Evolutionary conservation across 2,888 invertebrate species (phyloP), one percentile per base, ranked within the genome.

Genomic region (Philereme vetulata): DNA sequence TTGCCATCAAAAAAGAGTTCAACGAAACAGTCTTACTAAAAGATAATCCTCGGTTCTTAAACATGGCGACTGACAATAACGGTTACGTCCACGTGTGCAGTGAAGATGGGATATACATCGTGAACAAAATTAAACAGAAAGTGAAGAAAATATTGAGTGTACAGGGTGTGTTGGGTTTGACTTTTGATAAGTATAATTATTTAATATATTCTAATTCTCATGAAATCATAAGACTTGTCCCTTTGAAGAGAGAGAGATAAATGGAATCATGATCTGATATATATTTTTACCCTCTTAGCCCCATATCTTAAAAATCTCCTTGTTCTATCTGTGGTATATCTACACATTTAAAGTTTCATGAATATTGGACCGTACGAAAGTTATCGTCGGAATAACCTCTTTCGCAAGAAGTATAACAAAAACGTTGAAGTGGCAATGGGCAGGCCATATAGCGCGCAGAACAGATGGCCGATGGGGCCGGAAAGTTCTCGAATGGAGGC

Each of bases 161-260:
- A 0, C 81, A 81, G 40, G 87, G 89, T 3, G 84, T 88, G 0
- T 57, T 88, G 6, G 87, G 86, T 1, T 68, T 90, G 47, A 72
- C 87, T 0, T 90, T 90, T 60, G 90, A 90, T 66, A 81, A 65
- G 10, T 57, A 71, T 4, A 89, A 90, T 57, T 75, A 86, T 65
- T 67, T 90, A 0, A 86, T 90, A 38, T 90, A 90, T 75, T 85
- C 90, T 0, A 82, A 88, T 71, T 87, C 88, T 0, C 86, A 82
- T 21, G 86, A 89, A 44, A 68, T 90, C 7, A 71, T 84, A 0
- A 76, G 86, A 44, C 65, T 90, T 1, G 56, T 81, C 4, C 79
- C 82, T 0, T 66, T 82, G 5, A 51, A 56, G 5, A n/a, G 34
- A 33, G 36, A 47, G 21, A 47, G 40, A 4, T 34, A 3, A 49